Evolutionary conservation across 2,797 vertebrate species (phyloP), one percentile per base, ranked within the genome.

Genomic region (Oryzias sinensis): DNA sequence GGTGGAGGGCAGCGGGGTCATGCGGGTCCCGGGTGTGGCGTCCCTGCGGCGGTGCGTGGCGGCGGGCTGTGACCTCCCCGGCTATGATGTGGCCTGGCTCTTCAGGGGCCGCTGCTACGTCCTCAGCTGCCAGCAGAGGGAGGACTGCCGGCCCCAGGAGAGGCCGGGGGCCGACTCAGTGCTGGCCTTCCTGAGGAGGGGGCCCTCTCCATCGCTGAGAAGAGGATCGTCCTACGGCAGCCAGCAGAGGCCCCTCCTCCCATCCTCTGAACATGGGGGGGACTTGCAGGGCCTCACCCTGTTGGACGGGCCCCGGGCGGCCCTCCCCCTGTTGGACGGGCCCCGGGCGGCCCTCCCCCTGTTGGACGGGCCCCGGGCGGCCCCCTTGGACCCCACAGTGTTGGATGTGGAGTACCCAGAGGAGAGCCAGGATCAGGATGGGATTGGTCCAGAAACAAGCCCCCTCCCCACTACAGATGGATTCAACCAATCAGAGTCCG

Each of bases 1-100:
- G 46, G 72, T 92, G 62, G 89, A 92, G 72, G 91, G 80, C 47
- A 88, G 88, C 45, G 88, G 90, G 48, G 92, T 95, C 64, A 77
- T 93, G 81, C 87, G 89, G 6, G 91, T 95, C 2, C 93, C 94
- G 0, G 90, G 90, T 0, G 92, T 87, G 16, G 1, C 80, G 4
- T 90, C 94, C 0, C 54, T 94, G 72, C 59, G 84, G 0, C 92
- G 91, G 79, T 97, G 95, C 60, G 90, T 88, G 1, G 76, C 87
- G 0, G 94, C 94, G 0, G 94, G 94, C 78, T 97, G 95, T 55
- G 91, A 93, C 62, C 84, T 94, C 47, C 74, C 87, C 0, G 92
- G 87, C 27, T 96, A 93, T 24, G 91, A 96, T 80, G 72, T 96
- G 73, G 93, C 93, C 47, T 98, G 95, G 96, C 85, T 95, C 86